Conservation (phyloP, 2,888 invertebrate species). For the Petrolisthes manimaculis region DNA sequence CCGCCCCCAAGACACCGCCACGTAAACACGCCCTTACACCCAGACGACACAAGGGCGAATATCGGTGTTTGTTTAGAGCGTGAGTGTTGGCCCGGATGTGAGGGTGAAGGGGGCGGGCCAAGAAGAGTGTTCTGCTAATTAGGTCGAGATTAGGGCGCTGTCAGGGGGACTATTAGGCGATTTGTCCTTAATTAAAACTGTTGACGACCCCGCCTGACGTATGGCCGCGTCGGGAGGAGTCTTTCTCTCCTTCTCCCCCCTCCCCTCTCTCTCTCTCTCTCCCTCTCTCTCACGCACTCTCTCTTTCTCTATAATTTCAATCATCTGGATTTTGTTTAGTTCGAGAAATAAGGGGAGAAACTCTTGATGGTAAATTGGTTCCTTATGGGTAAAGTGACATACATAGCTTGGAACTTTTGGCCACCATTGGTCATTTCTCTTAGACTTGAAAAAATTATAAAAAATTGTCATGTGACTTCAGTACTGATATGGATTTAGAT, state of each 20-base stretch:
- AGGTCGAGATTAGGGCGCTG: constrained; percentile 66
- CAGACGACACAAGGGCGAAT: not conserved
- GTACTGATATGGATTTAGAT: no score
- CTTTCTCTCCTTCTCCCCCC: constrained; percentile 19
- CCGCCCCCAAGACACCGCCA: constrained; percentile 71
- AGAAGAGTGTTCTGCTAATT: constrained; percentile 65
- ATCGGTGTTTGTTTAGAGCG: constrained; percentile 84
- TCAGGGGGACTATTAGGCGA: constrained; percentile 65
- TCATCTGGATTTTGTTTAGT: not conserved
- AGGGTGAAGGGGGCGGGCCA: constrained; percentile 50
- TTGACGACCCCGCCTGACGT: constrained; percentile 57
- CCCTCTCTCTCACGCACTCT: not conserved
- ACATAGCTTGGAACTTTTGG: no score
- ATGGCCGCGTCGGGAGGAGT: constrained; percentile 46
- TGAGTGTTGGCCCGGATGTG: constrained; percentile 83
- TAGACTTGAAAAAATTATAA: no score
- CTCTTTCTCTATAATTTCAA: not conserved
- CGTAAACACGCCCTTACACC: no score
- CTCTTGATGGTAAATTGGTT: no score
- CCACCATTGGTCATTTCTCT: no score
- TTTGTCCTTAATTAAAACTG: constrained; percentile 66
- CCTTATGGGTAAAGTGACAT: no score
- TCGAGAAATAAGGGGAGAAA: no score
- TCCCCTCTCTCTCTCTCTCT: not conserved
- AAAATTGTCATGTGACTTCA: no score